Evolutionary conservation across 2,113 vertebrate species (phyloP).

Genomic region (Nymphicus hollandicus): DNA sequence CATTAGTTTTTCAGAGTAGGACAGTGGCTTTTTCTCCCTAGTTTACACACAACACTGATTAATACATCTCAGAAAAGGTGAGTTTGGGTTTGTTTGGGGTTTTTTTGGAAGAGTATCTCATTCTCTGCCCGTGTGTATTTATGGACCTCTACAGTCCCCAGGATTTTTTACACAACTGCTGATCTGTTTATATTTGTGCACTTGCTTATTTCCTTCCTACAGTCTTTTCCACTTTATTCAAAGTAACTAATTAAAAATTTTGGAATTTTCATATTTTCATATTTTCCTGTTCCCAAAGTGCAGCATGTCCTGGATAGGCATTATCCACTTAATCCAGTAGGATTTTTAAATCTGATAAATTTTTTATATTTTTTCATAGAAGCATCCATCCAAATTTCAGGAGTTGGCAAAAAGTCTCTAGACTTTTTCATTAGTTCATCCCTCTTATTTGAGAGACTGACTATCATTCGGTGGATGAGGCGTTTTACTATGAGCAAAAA

Average conservation of each 20-base stretch:
- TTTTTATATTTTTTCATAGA: not conserved
- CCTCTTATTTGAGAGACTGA: not conserved
- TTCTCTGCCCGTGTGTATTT: not conserved
- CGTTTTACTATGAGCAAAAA: not conserved
- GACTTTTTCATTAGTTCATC: not conserved
- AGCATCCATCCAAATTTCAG: not conserved
- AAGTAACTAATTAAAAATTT: not conserved
- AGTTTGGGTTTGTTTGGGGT: rapidly evolving
- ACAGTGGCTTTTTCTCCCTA: not conserved
- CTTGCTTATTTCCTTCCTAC: not conserved
- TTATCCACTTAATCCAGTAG: not conserved
- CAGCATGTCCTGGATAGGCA: rapidly evolving
- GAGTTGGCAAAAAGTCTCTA: not conserved
- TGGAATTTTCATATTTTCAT: not conserved
- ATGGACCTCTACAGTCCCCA: not conserved
- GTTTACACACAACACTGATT: not conserved
- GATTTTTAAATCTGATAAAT: not conserved
- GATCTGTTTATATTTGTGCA: not conserved
- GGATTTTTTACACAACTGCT: not conserved
- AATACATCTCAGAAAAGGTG: not conserved
- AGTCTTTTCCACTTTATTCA: not conserved
- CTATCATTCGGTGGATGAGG: not conserved
- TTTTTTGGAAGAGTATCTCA: not conserved
- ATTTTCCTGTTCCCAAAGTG: not conserved
- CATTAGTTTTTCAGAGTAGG: not conserved